Base-by-base conservation (phyloP, 2,113 vertebrate genomes). In the Riparia riparia region DNA sequence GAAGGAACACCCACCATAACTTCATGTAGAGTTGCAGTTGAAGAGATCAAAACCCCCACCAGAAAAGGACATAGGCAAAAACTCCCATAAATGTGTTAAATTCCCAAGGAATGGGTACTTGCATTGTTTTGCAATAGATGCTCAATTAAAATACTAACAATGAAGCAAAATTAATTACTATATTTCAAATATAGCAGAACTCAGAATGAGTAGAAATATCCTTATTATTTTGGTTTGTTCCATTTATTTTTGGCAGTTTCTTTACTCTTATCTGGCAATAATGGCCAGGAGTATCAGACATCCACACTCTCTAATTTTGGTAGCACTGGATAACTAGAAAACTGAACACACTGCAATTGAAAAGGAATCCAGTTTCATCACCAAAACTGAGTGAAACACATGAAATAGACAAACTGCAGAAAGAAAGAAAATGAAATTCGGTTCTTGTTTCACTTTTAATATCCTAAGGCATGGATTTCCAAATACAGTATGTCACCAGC, bases 401-500 rank as follows among this genome's bases (percentile, higher is more conserved):
- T 6, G 41, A 94, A 81, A 91, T 0, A 34, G 64, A 66, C 41
- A 79, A 93, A 87, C 65, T 79, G 57, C 65, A 79, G 49, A 61
- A 91, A 84, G 0, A 3, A 83, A 54, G 58, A 83, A 54, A 94
- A 96, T 61, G 9, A 42, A 96, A 94, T 76, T 79, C 81, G 34
- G 44, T 65, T 91, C 81, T 89, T 91, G 77, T 91, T 94, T 91
- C 83, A 94, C 37, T 57, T 89, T 82, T 84, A 79, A 68, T 65
- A 94, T 91, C 71, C 72, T 73, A 89, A 95, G 54, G 79, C 72
- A 56, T 14, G 56, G 72, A 89, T 90, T 89, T 93, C 89, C 92
- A 78, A 93, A 78, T 11, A n/a, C 1, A 16, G 16, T 68, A 34
- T 81, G 86, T 95, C 95, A 86, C 82, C 92, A 96, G 95, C 91